Conservation (phyloP, 2,888 invertebrate genomes). For the Papilio gigon region DNA sequence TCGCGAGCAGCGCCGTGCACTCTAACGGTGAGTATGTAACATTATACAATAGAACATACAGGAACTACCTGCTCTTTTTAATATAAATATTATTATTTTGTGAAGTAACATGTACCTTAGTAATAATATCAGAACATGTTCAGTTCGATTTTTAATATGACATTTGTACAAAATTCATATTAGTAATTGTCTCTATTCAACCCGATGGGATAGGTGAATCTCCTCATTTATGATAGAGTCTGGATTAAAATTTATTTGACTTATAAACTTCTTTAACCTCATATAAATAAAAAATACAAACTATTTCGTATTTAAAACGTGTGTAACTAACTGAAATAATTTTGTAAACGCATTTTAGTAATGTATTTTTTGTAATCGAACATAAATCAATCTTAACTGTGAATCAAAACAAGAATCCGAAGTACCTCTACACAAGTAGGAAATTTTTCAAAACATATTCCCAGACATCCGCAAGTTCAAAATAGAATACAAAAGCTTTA, state of each 20-base stretch:
- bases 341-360: not conserved
- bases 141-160: too few species aligned
- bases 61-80: constrained; percentile 33
- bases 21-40: constrained; percentile 42
- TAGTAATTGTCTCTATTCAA: too few species aligned
- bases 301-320: too few species aligned
- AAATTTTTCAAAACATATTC: not conserved
- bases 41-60: constrained; percentile 20
- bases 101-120: not conserved
- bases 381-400: not conserved
- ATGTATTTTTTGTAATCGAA: not conserved
- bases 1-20: constrained; percentile 57
- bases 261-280: too few species aligned
- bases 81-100: not conserved
- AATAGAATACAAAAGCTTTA: constrained; percentile 39
- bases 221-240: too few species aligned
- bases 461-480: constrained; percentile 1
- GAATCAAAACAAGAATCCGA: not conserved
- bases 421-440: not conserved
- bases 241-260: too few species aligned
- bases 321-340: too few species aligned
- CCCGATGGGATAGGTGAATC: too few species aligned
- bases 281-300: too few species aligned
- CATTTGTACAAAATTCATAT: too few species aligned
- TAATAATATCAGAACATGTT: too few species aligned